phyloP scores from a whole-genome alignment of 37 sponge, comb jelly and placozoan species.

The Halisarca cf. caerulea region DNA sequence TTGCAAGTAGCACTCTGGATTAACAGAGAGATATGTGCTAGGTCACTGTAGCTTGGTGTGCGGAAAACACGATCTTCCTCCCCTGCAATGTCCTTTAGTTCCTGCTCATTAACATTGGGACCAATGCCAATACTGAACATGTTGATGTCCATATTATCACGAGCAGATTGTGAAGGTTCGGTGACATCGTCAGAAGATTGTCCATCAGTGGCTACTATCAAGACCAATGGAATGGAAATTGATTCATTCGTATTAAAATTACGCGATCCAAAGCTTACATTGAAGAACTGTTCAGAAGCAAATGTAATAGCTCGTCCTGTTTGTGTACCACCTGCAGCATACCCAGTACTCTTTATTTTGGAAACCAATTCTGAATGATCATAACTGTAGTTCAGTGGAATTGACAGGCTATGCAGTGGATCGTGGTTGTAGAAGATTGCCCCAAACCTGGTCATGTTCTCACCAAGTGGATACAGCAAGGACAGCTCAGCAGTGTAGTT shows the following conservation, averaged over 20 bases:
- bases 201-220: conserved; percentile 28
- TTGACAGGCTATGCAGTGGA: neutral
- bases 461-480: neutral
- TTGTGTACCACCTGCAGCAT: neutral
- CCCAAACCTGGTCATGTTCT: neutral
- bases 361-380: neutral
- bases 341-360: neutral
- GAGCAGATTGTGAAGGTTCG: neutral
- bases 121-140: conserved; percentile 27
- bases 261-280: neutral
- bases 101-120: neutral
- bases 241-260: too few species aligned
- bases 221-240: too few species aligned
- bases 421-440: neutral
- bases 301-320: neutral
- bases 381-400: neutral
- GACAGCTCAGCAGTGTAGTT: neutral
- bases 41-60: neutral
- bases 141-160: neutral
- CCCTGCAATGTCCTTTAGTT: neutral
- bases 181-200: neutral
- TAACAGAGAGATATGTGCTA: neutral
- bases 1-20: conserved; percentile 1
- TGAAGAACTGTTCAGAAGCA: neutral
- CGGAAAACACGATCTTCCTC: neutral